Evolutionary conservation across 2,797 vertebrate genomes (phyloP).

Genomic region (Enteromius trimaculatus): DNA sequence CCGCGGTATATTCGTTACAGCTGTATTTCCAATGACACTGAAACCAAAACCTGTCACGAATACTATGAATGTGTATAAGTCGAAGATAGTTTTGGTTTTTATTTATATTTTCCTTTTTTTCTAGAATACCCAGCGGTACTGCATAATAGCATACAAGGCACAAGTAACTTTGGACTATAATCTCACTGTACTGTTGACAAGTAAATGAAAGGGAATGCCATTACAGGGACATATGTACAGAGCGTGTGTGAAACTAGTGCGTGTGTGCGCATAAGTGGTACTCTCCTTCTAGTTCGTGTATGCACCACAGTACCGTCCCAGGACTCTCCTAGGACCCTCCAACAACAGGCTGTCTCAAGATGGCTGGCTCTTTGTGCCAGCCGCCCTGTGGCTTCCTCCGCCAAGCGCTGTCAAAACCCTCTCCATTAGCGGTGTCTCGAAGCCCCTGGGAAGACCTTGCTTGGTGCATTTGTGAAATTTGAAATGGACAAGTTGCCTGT

Average conservation of each 20-base stretch:
- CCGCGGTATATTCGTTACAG: constrained; percentile 17
- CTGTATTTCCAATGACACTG: constrained; percentile 64
- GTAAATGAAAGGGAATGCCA: constrained; percentile 53
- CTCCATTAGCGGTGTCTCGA: constrained; percentile 59
- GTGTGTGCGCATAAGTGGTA: not conserved
- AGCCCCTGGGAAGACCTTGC: constrained; percentile 59
- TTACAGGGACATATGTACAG: constrained; percentile 62
- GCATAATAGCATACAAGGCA: constrained; percentile 63
- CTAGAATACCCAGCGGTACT: constrained; percentile 62
- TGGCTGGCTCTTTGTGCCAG: constrained; percentile 70
- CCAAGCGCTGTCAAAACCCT: constrained; percentile 60
- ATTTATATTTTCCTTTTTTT: constrained; percentile 57
- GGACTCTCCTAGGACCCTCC: constrained; percentile 59
- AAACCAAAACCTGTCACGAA: constrained; percentile 75
- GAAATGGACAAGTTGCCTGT: constrained; percentile 75
- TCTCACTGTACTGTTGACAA: constrained; percentile 63
- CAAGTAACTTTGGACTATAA: constrained; percentile 67
- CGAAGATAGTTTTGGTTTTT: constrained; percentile 63
- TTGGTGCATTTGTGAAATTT: constrained; percentile 49
- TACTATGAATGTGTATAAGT: constrained; percentile 78
- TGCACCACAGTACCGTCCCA: constrained; percentile 66
- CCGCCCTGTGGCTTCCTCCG: constrained; percentile 58
- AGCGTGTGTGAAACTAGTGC: constrained; percentile 49
- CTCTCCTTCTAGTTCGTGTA: not conserved
- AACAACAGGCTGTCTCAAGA: constrained; percentile 66